Base-by-base conservation (phyloP, 2,888 invertebrate species). In the Yponomeuta evonymella region DNA sequence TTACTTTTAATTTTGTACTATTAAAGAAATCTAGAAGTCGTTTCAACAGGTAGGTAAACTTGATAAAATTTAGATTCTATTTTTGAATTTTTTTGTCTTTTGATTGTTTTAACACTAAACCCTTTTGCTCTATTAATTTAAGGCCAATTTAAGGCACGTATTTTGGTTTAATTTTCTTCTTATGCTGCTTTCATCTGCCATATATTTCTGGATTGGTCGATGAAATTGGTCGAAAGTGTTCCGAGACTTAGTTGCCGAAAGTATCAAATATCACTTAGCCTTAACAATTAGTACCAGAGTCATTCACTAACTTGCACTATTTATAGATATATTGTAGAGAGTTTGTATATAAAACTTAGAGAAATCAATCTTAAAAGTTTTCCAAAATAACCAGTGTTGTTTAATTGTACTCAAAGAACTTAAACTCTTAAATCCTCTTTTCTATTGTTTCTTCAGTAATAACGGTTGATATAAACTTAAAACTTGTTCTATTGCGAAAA, bases 401-500 rank as follows among this genome's bases (percentile, higher is more conserved):
- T 92, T 92, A 92, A 92, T 90, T 88, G 85, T 87, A 91, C 88
- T 90, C 78, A 92, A 92, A 87, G 79, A 92, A 92, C 87, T 83
- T 73, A 90, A 89, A 89, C 82, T 79, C 81, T 89, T 90, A 92
- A 92, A 87, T 88, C 83, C 84, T 92, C 90, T 90, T 92, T 92
- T 90, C 93, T 93, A 93, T 93, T 92, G 93, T 83, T 90, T 90
- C 79, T 83, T 89, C 86, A 58, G 85, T 92, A 90, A 92, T 91
- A 93, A 92, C 90, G 89, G 89, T 93, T 92, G 93, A 92, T 93
- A 92, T 92, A 92, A 93, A 93, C 87, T 84, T 87, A 93, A 93
- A 93, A 93, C 92, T 92, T 91, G 93, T 92, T 92, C 93, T 93
- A 93, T 93, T 93, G 93, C 93, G 92, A 93, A 93, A 93, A 93